Percentiles rank a stretch among this genome's conserved stretches.
Conservation (phyloP, 2,113 vertebrate species). For the Coracopsis vasa region DNA sequence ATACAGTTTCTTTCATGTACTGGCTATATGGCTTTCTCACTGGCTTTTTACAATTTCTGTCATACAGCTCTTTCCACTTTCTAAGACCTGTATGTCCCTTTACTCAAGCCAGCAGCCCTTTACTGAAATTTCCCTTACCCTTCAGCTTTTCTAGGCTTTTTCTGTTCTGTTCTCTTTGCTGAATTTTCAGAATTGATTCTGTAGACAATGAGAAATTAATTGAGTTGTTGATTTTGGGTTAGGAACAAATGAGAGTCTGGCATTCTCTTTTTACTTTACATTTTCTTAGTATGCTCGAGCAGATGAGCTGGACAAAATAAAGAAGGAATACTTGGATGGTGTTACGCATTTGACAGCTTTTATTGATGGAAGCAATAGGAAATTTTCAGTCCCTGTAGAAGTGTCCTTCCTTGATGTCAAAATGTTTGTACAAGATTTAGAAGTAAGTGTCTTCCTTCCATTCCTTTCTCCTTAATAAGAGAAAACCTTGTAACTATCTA, state of each 20-base stretch:
- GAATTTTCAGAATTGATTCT: neutral
- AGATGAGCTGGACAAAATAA: conserved; percentile 88
- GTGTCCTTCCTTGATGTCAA: conserved; percentile 87
- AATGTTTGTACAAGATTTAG: conserved; percentile 85
- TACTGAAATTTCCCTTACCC: neutral
- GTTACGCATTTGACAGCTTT: conserved; percentile 80
- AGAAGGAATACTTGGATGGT: conserved; percentile 82
- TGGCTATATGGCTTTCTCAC: neutral
- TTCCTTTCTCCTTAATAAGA: neutral
- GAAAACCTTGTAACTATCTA: neutral
- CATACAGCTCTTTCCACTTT: neutral
- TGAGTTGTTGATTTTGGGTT: neutral
- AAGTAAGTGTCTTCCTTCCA: conserved; percentile 74
- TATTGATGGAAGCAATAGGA: conserved; percentile 81
- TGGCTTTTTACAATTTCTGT: neutral
- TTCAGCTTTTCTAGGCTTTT: neutral
- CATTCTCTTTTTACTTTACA: neutral
- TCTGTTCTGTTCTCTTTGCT: neutral
- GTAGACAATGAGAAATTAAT: neutral
- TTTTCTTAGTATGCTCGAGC: conserved; percentile 83
- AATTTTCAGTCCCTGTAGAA: conserved; percentile 80
- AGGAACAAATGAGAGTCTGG: neutral
- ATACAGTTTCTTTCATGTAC: neutral
- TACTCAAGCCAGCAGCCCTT: neutral
- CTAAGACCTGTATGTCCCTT: neutral